A percentile compares a stretch with the other conserved stretches of the same genome.
Conservation (phyloP, 2,888 invertebrate species). For the Pasiphila rectangulata region DNA sequence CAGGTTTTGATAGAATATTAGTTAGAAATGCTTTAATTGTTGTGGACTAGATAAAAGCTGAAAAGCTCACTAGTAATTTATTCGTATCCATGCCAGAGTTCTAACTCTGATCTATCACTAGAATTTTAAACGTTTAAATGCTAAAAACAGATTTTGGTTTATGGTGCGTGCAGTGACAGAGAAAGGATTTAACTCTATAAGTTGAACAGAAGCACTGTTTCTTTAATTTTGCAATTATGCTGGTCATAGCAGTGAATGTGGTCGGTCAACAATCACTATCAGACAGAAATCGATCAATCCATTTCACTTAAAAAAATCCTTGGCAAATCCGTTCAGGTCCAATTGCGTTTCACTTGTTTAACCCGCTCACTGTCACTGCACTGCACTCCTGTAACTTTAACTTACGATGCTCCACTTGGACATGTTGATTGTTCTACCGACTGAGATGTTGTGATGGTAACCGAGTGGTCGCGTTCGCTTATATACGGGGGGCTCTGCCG, state of each 20-base stretch:
- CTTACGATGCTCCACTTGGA: slow-evolving; percentile 76
- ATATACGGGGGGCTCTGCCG: slow-evolving; percentile 66
- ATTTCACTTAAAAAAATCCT: slow-evolving; percentile 9
- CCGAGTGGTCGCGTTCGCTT: slow-evolving; percentile 50
- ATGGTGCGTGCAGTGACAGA: slow-evolving; percentile 15
- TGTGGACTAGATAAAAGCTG: too few species aligned
- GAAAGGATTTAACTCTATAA: slow-evolving; percentile 20
- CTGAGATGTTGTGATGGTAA: slow-evolving; percentile 63
- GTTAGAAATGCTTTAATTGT: too few species aligned
- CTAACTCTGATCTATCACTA: too few species aligned
- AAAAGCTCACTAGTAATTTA: too few species aligned
- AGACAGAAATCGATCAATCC: slow-evolving; percentile 1
- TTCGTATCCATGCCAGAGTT: too few species aligned
- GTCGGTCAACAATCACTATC: slow-evolving; percentile 16
- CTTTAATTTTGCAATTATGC: slow-evolving; percentile 9
- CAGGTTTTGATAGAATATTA: too few species aligned
- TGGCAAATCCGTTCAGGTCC: slow-evolving; percentile 15
- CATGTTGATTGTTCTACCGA: slow-evolving; percentile 61
- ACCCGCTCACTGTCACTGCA: slow-evolving; percentile 46
- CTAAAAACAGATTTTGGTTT: slow-evolving; percentile 4
- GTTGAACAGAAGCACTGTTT: slow-evolving; percentile 9
- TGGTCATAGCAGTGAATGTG: slow-evolving; percentile 18
- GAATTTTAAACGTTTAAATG: too few species aligned
- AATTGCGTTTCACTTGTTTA: slow-evolving; percentile 21
- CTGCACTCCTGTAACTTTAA: slow-evolving; percentile 63